A percentile compares a stretch with the other conserved stretches of the same genome.
Conservation (phyloP, 1,140 invertebrate genomes). For the Drosophila bifasciata region DNA sequence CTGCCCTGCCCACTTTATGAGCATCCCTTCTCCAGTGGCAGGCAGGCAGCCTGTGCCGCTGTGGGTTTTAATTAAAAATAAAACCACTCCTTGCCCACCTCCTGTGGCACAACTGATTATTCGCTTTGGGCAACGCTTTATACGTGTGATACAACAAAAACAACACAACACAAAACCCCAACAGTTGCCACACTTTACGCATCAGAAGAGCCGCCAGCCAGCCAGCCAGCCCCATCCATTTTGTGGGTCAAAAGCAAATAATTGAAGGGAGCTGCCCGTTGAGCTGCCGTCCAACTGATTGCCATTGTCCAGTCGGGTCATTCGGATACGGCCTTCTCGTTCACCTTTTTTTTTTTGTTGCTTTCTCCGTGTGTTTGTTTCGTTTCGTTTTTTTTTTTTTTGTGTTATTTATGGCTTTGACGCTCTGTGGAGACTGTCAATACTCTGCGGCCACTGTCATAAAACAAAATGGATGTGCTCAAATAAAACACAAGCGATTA, state of each 20-base stretch:
- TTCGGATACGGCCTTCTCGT: not conserved
- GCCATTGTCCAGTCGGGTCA: constrained; percentile 51
- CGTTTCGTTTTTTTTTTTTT: constrained; percentile 41
- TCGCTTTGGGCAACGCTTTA: constrained; percentile 38
- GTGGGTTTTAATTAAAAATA: constrained; percentile 77
- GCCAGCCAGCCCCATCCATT: constrained; percentile 16
- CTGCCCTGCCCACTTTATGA: constrained; percentile 60
- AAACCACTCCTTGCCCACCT: constrained; percentile 44
- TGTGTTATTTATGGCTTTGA: constrained; percentile 52
- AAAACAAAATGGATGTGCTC: constrained; percentile 38
- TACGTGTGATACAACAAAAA: constrained; percentile 39
- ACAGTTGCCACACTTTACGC: constrained; percentile 47
- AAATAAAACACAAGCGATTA: constrained; percentile 48
- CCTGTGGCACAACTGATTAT: constrained; percentile 53
- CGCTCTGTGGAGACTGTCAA: constrained; percentile 38
- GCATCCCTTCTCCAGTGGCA: constrained; percentile 22
- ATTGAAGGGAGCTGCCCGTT: constrained; percentile 48
- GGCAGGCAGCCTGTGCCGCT: constrained; percentile 31
- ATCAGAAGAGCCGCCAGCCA: constrained; percentile 21
- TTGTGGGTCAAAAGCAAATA: constrained; percentile 73
- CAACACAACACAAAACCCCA: constrained; percentile 28
- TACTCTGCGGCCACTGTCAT: constrained; percentile 22
- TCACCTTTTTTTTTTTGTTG: no score
- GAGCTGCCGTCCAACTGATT: constrained; percentile 43
- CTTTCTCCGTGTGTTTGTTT: constrained; percentile 6